These are phyloP conservation scores for Helicorthomorpha holstii DNA, from an alignment of 1,140 invertebrate species.

Conservation along the genomic window DNA sequence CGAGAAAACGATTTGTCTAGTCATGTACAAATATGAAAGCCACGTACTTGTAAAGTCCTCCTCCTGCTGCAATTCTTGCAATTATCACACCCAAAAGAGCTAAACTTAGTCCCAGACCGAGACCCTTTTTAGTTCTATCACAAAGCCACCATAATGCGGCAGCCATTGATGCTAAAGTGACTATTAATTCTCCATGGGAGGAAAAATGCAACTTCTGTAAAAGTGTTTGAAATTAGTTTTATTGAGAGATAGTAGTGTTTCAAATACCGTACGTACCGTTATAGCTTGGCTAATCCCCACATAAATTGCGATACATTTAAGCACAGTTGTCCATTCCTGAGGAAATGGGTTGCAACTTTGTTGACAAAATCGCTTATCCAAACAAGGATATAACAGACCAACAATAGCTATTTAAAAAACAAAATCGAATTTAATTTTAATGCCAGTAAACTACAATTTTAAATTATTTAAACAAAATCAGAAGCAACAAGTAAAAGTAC, in stretches of 20 bases:
- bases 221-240: too few relatives aligned
- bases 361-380: conserved; percentile 2
- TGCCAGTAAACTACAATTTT: too few relatives aligned
- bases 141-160: conserved; percentile 31
- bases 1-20: neutral
- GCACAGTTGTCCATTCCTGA: conserved; percentile 30
- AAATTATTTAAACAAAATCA: too few relatives aligned
- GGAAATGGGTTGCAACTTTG: conserved; percentile 10
- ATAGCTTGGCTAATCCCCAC: conserved; percentile 33
- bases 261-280: conserved; percentile 34
- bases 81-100: conserved; percentile 26
- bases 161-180: conserved; percentile 27
- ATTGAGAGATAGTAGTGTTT: too few relatives aligned
- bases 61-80: conserved; percentile 28
- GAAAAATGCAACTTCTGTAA: conserved; percentile 31
- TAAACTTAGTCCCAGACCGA: conserved; percentile 25
- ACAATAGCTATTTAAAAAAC: neutral
- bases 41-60: conserved; percentile 27
- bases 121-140: conserved; percentile 27
- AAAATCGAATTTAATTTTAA: too few relatives aligned
- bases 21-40: conserved; percentile 8
- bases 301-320: conserved; percentile 31
- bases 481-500: too few relatives aligned
- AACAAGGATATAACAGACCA: conserved; percentile 6
- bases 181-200: conserved; percentile 26